phyloP scores from a whole-genome alignment of 2,113 vertebrate species.

The Gymnarchus niloticus region DNA sequence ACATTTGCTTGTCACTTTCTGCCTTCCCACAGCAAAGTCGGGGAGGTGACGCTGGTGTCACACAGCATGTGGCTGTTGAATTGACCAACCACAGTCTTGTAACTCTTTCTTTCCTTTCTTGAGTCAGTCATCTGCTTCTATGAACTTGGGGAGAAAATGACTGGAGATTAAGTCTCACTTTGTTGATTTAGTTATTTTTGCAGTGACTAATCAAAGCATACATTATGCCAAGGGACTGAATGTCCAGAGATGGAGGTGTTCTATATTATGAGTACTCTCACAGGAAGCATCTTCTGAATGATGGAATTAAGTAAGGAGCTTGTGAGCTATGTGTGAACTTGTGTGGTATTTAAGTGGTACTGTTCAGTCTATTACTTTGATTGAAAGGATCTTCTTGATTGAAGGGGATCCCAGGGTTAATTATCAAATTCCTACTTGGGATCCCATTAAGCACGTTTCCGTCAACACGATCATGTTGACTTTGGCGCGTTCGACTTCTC shows the following conservation, averaged over 20 bases:
- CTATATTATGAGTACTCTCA: background rate
- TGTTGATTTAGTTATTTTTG: background rate
- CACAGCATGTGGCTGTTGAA: background rate
- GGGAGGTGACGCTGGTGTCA: background rate
- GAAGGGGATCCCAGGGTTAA: too few relatives aligned
- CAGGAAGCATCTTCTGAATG: background rate
- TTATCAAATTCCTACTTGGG: too few relatives aligned
- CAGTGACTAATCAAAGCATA: background rate
- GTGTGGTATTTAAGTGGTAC: too few relatives aligned
- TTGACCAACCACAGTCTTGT: background rate
- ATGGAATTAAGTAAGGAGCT: background rate
- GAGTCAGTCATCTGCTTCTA: background rate
- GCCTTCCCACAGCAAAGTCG: background rate
- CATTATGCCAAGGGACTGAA: background rate
- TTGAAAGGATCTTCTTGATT: too few relatives aligned
- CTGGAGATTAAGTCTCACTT: background rate
- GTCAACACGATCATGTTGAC: background rate
- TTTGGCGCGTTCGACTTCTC: background rate
- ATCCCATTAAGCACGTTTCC: background rate
- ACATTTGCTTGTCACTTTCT: conserved; percentile 10
- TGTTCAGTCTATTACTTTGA: too few relatives aligned
- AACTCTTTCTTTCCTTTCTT: background rate
- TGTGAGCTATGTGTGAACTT: too few relatives aligned
- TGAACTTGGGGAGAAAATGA: background rate
- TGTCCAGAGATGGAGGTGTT: background rate